Conservation (phyloP, 2,113 vertebrate genomes). For the Potamarius usumacintae region DNA sequence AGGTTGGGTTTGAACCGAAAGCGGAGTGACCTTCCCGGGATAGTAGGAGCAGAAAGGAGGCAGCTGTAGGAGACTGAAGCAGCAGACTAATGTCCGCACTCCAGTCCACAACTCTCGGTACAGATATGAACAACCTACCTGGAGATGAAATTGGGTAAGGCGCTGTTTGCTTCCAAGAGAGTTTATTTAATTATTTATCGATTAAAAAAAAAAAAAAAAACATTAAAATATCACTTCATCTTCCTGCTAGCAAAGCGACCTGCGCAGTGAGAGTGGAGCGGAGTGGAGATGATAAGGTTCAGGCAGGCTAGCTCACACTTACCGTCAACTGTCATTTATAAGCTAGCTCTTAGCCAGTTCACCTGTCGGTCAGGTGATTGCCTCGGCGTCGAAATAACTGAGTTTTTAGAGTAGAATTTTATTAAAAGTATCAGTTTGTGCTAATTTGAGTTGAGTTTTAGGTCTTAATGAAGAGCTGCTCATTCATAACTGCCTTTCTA, state of each 20-base stretch:
- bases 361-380: conserved; percentile 23
- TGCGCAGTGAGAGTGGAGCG: conserved; percentile 9
- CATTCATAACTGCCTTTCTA: not conserved
- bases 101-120: conserved; percentile 66
- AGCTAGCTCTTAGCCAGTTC: conserved; percentile 29
- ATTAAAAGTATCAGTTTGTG: not conserved
- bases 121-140: conserved; percentile 89
- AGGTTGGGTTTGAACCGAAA: conserved; percentile 83
- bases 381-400: not conserved
- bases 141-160: conserved; percentile 94
- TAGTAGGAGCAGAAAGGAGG: conserved; percentile 61
- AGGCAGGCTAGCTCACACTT: not conserved
- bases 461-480: not conserved
- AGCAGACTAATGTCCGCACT: conserved; percentile 55
- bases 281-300: not conserved
- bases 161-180: not conserved
- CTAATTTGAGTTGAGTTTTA: not conserved
- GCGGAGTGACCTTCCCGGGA: conserved; percentile 82
- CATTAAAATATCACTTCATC: not conserved
- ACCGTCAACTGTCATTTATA: conserved; percentile 10
- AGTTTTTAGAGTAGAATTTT: not conserved
- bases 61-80: conserved; percentile 46
- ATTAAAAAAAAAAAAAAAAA: not conserved
- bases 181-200: not conserved
- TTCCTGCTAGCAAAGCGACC: not conserved